These are phyloP conservation scores for Campylomormyrus numenius DNA, from an alignment of 2,113 vertebrate genomes.

Conservation along the genomic window DNA sequence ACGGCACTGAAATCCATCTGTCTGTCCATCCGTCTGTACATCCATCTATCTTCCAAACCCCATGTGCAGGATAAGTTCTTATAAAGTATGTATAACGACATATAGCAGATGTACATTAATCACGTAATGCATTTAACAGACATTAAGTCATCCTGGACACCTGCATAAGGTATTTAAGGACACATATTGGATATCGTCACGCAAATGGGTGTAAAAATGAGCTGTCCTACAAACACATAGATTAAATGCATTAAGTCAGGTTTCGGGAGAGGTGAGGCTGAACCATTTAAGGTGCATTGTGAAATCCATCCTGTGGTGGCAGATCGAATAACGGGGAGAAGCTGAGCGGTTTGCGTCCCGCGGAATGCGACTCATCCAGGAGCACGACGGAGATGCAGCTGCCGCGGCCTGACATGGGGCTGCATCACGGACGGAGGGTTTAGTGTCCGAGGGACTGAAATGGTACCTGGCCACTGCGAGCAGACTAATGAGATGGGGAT, in stretches of 20 bases:
- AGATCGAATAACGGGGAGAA: not conserved
- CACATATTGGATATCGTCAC: not conserved
- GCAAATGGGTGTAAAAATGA: not conserved
- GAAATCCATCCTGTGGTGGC: not conserved
- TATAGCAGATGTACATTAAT: not conserved
- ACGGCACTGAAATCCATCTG: not conserved
- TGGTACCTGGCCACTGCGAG: not conserved
- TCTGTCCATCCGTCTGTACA: not conserved
- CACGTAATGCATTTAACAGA: not conserved
- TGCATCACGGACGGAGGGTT: not conserved
- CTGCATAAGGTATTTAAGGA: not conserved
- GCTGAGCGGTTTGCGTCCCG: not conserved
- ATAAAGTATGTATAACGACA: not conserved
- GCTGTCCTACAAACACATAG: not conserved
- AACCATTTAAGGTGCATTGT: not conserved
- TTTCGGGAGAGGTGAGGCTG: not conserved
- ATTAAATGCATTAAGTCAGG: not conserved
- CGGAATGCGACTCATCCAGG: not conserved
- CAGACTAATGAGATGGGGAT: not conserved
- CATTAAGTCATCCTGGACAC: not conserved
- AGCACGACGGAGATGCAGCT: not conserved
- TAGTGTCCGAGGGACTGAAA: not conserved
- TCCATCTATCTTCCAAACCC: not conserved
- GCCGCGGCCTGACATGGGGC: not conserved
- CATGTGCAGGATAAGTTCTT: not conserved